These are phyloP conservation scores for Pterostichus niger DNA, from an alignment of 2,888 invertebrate species.

Conservation along the genomic window DNA sequence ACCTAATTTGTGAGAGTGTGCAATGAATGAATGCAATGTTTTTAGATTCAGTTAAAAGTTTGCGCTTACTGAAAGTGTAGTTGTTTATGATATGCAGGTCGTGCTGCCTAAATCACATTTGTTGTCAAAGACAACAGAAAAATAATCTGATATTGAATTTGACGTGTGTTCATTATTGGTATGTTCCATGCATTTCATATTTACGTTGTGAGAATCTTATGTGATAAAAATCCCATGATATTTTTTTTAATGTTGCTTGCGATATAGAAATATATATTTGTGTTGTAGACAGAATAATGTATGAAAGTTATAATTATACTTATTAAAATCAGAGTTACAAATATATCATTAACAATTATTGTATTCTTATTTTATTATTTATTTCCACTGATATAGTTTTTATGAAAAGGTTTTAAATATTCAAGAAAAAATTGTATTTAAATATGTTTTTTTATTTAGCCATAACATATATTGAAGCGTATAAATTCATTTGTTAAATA, in stretches of 20 bases:
- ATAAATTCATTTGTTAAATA: conserved; percentile 44
- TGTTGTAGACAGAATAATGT: conserved; percentile 62
- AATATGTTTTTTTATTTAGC: conserved; percentile 55
- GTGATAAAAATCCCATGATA: conserved; percentile 67
- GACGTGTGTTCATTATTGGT: conserved; percentile 52
- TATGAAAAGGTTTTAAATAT: no score
- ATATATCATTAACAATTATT: conserved; percentile 61
- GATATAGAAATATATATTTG: conserved; percentile 65
- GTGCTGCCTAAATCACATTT: conserved; percentile 66
- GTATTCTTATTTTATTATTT: conserved; percentile 35
- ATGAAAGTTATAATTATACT: conserved; percentile 62
- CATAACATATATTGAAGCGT: conserved; percentile 60
- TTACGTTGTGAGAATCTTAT: conserved; percentile 65
- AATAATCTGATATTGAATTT: conserved; percentile 44
- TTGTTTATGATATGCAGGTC: conserved; percentile 45
- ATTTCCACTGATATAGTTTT: not conserved
- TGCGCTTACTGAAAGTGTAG: conserved; percentile 24
- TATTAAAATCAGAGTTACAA: conserved; percentile 63
- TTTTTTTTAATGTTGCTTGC: conserved; percentile 68
- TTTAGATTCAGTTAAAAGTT: not conserved
- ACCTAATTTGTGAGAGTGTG: conserved; percentile 3
- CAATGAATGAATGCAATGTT: conserved; percentile 5
- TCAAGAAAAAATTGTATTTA: not conserved
- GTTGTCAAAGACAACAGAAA: conserved; percentile 54
- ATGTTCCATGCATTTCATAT: conserved; percentile 63